Evolutionary conservation across 2,113 vertebrate genomes (phyloP).

Genomic region (Bubo blakistoni): DNA sequence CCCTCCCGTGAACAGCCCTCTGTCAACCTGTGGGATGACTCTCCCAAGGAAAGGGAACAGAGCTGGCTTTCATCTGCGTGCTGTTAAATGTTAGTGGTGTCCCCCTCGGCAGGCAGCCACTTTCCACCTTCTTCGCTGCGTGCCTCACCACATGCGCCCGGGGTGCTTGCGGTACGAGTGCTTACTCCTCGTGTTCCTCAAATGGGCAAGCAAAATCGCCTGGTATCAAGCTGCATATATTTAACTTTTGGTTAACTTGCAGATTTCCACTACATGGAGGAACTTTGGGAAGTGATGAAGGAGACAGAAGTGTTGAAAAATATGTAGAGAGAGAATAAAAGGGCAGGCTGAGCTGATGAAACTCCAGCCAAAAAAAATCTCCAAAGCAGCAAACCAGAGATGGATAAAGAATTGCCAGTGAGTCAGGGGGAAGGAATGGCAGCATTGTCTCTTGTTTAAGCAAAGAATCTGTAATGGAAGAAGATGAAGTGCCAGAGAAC

Average conservation of each 20-base stretch:
- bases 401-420: conserved; percentile 33
- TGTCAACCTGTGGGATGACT: background rate
- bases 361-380: conserved; percentile 24
- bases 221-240: background rate
- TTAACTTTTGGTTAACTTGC: background rate
- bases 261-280: background rate
- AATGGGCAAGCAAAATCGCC: background rate
- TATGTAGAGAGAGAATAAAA: conserved; percentile 17
- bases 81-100: background rate
- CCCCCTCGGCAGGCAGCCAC: background rate
- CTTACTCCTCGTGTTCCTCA: background rate
- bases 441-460: conserved; percentile 51
- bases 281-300: conserved; percentile 9
- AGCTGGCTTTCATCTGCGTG: background rate
- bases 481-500: conserved; percentile 42
- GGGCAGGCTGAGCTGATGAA: background rate
- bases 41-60: background rate
- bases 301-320: conserved; percentile 27
- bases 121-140: background rate
- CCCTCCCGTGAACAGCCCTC: background rate
- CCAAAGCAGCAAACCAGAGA: conserved; percentile 36
- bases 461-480: conserved; percentile 54
- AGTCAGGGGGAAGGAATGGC: conserved; percentile 52
- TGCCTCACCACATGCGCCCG: rapidly evolving
- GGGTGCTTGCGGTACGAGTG: rapidly evolving